Evolutionary conservation across 1,140 invertebrate species (phyloP), one percentile per base, ranked within the genome.

Genomic region (Scaptomyza graminum): DNA sequence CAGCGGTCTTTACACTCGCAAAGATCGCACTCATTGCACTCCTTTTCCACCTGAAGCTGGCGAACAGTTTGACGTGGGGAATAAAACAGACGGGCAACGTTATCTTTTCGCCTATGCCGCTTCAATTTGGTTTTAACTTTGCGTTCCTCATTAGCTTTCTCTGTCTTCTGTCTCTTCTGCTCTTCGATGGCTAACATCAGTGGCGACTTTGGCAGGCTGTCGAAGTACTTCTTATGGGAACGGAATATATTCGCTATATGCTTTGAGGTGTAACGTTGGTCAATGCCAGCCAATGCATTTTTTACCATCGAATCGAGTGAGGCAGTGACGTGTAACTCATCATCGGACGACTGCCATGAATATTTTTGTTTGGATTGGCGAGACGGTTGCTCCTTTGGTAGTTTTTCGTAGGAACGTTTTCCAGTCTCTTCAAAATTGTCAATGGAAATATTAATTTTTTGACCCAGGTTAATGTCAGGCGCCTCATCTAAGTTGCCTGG

Each of bases 1-100:
- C 67, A 49, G 0, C 39, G 11, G 6, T 41, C 13, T 4, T n/a
- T 12, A 16, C 61, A 72, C 0, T 18, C 39, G 8, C 47, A 65
- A 0, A 12, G 34, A 1, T 47, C 44, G 5, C 37, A 34, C 0
- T n/a, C 31, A 9, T 1, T 9, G 1, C 31, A 34, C 7, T 34
- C 44, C 2, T 64, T 34, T 0, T 68, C 56, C 6, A 28, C 44
- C 31, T 15, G 13, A 1, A 54, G 31, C n/a, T 49, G 47, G 4
- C 81, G 82, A 11, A 55, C 46, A 0, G 81, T 84, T 9, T 50
- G 62, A 0, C 69, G 54, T 1, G 81, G 81, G 8, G 47, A 1
- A 43, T 84, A 81, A 25, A 34, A 87, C 6, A 87, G 37, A 1
- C 50, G 13, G 5, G 62, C 12, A 2, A 39, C 18, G n/a, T 12